Evolutionary conservation across 1,140 invertebrate genomes (phyloP).

Genomic region (Camponotus pennsylvanicus): DNA sequence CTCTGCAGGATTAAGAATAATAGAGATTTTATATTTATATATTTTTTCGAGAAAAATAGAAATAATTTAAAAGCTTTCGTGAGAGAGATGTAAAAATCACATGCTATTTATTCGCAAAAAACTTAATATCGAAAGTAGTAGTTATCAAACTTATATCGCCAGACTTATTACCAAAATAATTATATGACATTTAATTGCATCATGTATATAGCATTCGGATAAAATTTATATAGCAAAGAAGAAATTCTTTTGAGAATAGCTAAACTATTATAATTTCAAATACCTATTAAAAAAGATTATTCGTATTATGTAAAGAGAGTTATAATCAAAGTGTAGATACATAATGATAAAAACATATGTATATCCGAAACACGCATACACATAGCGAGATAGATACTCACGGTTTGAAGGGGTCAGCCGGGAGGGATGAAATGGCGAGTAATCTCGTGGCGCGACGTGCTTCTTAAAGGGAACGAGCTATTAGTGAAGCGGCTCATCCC

Average conservation of each 20-base stretch:
- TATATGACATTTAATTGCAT: slow-evolving; percentile 20
- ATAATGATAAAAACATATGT: slow-evolving; percentile 29
- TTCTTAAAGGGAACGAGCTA: slow-evolving; percentile 54
- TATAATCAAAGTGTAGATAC: slow-evolving; percentile 8
- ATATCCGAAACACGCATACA: not conserved
- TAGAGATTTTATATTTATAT: not conserved
- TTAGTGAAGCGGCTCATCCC: slow-evolving; percentile 38
- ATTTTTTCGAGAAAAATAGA: not conserved
- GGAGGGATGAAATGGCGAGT: slow-evolving; percentile 47
- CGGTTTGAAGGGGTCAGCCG: not conserved
- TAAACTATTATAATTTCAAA: slow-evolving; percentile 7
- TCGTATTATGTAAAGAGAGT: not conserved
- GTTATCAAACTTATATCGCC: not conserved
- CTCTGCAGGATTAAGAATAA: not conserved
- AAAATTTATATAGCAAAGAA: not conserved
- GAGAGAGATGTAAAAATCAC: not conserved
- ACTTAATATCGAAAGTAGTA: not conserved
- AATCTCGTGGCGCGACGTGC: slow-evolving; percentile 46
- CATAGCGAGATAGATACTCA: not conserved
- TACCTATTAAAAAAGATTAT: not conserved
- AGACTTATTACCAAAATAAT: not conserved
- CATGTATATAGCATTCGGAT: not conserved
- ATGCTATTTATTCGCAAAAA: not conserved
- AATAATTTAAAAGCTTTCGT: not conserved
- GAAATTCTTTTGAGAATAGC: not conserved